Evolutionary conservation across 2,113 vertebrate genomes (phyloP).

Genomic region (Lophochroa leadbeateri): DNA sequence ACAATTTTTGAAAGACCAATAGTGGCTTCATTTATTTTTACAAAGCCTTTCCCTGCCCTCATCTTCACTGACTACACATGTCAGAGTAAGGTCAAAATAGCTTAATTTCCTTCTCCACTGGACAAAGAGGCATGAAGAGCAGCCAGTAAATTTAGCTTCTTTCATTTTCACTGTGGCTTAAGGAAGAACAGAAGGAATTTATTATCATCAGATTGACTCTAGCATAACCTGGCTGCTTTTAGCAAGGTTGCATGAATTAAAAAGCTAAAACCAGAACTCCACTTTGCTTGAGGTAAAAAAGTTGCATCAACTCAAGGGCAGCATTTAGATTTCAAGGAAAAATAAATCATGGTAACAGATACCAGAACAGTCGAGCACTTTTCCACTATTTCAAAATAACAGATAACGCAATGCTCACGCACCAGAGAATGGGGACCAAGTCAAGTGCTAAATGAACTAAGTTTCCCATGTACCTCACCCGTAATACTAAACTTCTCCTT

Average conservation of each 20-base stretch:
- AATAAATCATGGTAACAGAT: background rate
- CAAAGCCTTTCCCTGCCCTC: background rate
- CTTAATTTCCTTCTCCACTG: background rate
- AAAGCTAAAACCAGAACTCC: background rate
- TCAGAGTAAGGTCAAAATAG: conserved; percentile 43
- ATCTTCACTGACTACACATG: background rate
- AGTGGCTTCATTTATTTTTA: background rate
- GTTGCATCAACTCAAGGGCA: background rate
- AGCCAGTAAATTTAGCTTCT: background rate
- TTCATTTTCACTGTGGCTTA: background rate
- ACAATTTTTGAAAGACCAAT: background rate
- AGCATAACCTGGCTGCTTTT: background rate
- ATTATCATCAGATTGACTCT: background rate
- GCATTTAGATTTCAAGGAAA: background rate
- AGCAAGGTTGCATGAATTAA: background rate
- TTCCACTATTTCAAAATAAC: background rate
- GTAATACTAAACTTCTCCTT: background rate
- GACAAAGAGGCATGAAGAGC: conserved; percentile 2
- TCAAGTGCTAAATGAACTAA: background rate
- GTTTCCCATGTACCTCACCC: background rate
- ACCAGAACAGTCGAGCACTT: background rate
- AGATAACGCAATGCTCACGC: background rate
- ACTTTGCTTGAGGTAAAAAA: background rate
- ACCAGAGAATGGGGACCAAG: background rate
- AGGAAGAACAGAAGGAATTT: background rate